Evolutionary conservation across 2,113 vertebrate species (phyloP).

Genomic region (Silurus glanis): DNA sequence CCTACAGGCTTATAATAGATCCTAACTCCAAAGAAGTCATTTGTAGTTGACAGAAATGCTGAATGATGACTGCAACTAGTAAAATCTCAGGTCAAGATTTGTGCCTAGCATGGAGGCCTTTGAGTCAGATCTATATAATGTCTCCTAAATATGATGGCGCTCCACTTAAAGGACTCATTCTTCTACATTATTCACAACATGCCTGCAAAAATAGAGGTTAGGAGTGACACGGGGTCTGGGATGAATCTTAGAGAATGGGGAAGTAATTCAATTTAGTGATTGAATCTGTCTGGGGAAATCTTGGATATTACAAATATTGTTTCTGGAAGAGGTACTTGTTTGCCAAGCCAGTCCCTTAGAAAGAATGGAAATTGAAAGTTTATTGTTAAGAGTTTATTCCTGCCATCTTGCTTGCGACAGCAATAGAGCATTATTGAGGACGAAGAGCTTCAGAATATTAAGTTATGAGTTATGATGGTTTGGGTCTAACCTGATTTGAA

Average conservation of each 20-base stretch:
- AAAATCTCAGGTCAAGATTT: constrained; percentile 20
- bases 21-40: constrained; percentile 37
- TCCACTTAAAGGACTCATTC: constrained; percentile 69
- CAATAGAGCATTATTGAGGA: constrained; percentile 56
- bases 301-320: constrained; percentile 78
- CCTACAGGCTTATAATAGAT: constrained; percentile 19
- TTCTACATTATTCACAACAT: constrained; percentile 79
- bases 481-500: constrained; percentile 53
- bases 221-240: constrained; percentile 67
- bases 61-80: constrained; percentile 36
- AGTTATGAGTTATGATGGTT: constrained; percentile 57
- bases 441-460: constrained; percentile 55
- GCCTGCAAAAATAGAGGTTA: constrained; percentile 76
- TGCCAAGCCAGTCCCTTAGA: constrained; percentile 70
- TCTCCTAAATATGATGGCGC: constrained; percentile 53
- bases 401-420: constrained; percentile 55
- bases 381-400: constrained; percentile 63
- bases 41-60: constrained; percentile 41
- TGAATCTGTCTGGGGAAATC: constrained; percentile 77
- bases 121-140: constrained; percentile 73
- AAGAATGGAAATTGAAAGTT: constrained; percentile 73
- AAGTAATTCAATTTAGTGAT: constrained; percentile 74
- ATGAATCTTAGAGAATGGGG: constrained; percentile 72
- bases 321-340: constrained; percentile 70
- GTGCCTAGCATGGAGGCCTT: constrained; percentile 46